These are phyloP conservation scores for Eupristina koningsbergeri DNA, from an alignment of 1,140 invertebrate species.

Conservation along the genomic window DNA sequence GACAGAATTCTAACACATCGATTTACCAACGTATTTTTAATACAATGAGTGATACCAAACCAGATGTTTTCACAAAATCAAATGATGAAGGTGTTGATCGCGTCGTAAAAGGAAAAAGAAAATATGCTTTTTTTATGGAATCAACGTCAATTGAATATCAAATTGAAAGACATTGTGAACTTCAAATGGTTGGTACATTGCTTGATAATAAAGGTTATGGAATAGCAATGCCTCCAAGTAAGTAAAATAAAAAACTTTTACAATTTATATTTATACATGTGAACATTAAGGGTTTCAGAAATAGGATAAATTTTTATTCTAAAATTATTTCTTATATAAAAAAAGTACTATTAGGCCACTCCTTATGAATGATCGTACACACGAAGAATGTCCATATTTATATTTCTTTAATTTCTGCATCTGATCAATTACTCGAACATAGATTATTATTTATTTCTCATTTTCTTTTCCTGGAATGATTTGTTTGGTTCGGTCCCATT, in stretches of 20 bases:
- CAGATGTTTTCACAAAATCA: constrained; percentile 84
- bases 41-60: constrained; percentile 86
- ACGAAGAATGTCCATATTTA: too few species aligned
- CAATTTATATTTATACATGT: not conserved
- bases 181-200: constrained; percentile 84
- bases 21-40: constrained; percentile 86
- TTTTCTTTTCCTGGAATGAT: too few species aligned
- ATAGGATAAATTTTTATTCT: too few species aligned
- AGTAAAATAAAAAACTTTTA: constrained; percentile 54
- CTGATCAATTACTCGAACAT: too few species aligned
- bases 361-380: too few species aligned
- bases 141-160: constrained; percentile 80
- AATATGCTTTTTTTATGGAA: constrained; percentile 84
- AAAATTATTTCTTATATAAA: too few species aligned
- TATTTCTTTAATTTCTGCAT: too few species aligned
- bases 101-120: constrained; percentile 79
- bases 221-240: constrained; percentile 82
- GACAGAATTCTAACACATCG: constrained; percentile 79
- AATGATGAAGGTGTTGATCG: constrained; percentile 89
- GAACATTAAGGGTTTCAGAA: too few species aligned
- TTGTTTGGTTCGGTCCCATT: too few species aligned
- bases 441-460: too few species aligned
- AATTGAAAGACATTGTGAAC: constrained; percentile 80
- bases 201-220: constrained; percentile 88
- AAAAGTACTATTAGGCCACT: too few species aligned